These are phyloP conservation scores for Nomada goodeniana DNA, from an alignment of 2,888 invertebrate species.

Conservation along the genomic window DNA sequence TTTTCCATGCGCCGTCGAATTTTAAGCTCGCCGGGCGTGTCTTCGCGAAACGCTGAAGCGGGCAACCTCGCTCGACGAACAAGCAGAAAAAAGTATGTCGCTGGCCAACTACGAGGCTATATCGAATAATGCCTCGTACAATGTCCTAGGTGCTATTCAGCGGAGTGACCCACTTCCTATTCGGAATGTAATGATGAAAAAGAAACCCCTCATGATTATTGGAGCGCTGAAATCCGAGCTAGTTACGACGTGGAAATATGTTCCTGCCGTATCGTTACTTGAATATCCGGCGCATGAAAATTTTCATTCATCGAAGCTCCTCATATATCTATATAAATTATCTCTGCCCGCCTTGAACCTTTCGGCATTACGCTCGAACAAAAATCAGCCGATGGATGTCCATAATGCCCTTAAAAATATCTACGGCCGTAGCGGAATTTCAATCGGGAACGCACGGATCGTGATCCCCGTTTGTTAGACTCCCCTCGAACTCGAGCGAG, in stretches of 20 bases:
- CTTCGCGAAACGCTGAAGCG: neutral
- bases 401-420: neutral
- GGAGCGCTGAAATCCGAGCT: neutral
- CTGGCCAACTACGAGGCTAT: constrained; percentile 10
- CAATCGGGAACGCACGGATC: neutral
- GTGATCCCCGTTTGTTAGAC: neutral
- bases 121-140: constrained; percentile 20
- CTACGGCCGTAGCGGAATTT: neutral
- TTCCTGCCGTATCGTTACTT: neutral
- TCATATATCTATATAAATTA: neutral
- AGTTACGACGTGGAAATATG: neutral
- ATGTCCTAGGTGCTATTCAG: constrained; percentile 18
- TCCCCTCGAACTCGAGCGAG: constrained; percentile 1
- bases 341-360: neutral
- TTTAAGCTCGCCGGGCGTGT: constrained; percentile 21
- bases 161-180: constrained; percentile 33
- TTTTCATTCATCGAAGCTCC: neutral
- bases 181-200: neutral
- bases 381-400: neutral
- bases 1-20: neutral
- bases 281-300: neutral
- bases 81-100: constrained; percentile 29
- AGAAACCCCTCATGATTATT: neutral
- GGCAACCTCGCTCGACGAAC: constrained; percentile 17
- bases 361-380: neutral